Conservation (phyloP, 2,113 vertebrate genomes). For the Struthio camelus region DNA sequence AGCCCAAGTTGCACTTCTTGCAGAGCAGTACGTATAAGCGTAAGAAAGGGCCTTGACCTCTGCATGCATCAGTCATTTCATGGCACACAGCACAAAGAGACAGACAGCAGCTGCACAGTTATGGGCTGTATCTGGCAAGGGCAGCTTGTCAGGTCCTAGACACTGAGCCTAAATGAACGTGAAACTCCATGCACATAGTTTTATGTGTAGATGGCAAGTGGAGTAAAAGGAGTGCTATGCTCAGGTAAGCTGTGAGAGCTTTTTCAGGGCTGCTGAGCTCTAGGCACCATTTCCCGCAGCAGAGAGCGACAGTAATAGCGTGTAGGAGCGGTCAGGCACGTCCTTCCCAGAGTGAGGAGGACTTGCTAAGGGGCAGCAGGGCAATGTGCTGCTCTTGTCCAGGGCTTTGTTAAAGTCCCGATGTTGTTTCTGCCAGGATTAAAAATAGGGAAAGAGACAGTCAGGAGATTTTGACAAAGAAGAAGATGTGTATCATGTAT, state of each 20-base stretch:
- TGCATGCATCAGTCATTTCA: not conserved
- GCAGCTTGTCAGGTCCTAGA: not conserved
- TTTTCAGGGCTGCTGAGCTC: not conserved
- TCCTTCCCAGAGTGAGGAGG: not conserved
- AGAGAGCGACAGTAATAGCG: accelerated
- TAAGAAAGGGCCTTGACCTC: not conserved
- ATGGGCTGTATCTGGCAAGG: accelerated
- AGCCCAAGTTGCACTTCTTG: not conserved
- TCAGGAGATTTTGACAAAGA: not conserved
- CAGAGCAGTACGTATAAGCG: not conserved
- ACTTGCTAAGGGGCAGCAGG: not conserved
- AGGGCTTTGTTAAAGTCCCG: not conserved
- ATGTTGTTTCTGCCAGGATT: not conserved
- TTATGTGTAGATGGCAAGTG: not conserved
- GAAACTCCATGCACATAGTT: not conserved
- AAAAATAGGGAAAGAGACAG: not conserved
- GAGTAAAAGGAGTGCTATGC: accelerated
- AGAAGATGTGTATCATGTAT: not conserved
- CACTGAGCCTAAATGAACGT: accelerated
- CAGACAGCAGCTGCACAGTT: not conserved
- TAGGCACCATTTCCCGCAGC: not conserved
- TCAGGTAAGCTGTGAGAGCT: not conserved
- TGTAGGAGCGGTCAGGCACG: accelerated
- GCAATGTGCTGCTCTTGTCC: no score
- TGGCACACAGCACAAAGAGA: not conserved